These are phyloP conservation scores for Martes flavigula DNA, from an alignment of 2,797 vertebrate genomes.

Conservation along the genomic window DNA sequence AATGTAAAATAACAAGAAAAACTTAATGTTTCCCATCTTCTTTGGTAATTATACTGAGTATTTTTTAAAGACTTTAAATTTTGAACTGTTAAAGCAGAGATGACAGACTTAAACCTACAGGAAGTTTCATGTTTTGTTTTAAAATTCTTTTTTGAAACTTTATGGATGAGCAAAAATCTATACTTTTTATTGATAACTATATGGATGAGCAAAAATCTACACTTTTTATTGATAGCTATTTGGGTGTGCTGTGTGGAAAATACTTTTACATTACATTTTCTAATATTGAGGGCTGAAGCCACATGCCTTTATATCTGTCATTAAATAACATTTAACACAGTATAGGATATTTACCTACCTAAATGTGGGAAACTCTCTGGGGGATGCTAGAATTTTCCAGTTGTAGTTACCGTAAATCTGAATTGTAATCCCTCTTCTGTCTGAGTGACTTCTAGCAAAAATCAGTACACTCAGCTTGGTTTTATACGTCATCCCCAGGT, in stretches of 20 bases:
- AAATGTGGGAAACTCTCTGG: constrained; percentile 1
- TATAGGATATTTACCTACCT: not conserved
- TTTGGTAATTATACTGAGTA: constrained; percentile 40
- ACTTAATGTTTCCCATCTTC: not conserved
- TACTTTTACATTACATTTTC: constrained; percentile 13
- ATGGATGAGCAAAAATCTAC: not conserved
- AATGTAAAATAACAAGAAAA: constrained; percentile 9
- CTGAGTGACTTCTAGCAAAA: not conserved
- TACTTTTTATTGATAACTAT: not conserved
- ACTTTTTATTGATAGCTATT: not conserved
- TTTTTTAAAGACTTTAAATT: constrained; percentile 1
- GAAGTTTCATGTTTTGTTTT: constrained; percentile 14
- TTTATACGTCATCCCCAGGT: not conserved
- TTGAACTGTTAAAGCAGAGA: constrained; percentile 10
- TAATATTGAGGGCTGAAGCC: not conserved
- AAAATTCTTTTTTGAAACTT: constrained; percentile 3
- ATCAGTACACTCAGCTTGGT: not conserved
- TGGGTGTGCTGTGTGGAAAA: not conserved
- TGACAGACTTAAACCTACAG: not conserved
- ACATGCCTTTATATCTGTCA: not conserved
- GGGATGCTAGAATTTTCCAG: not conserved
- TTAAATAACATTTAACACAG: not conserved
- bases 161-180: not conserved
- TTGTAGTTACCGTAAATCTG: not conserved
- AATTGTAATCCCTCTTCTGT: not conserved